A percentile compares a stretch with the other conserved stretches of the same genome.
Evolutionary conservation across 2,797 vertebrate species (phyloP).

Genomic region (Siniperca scherzeri): DNA sequence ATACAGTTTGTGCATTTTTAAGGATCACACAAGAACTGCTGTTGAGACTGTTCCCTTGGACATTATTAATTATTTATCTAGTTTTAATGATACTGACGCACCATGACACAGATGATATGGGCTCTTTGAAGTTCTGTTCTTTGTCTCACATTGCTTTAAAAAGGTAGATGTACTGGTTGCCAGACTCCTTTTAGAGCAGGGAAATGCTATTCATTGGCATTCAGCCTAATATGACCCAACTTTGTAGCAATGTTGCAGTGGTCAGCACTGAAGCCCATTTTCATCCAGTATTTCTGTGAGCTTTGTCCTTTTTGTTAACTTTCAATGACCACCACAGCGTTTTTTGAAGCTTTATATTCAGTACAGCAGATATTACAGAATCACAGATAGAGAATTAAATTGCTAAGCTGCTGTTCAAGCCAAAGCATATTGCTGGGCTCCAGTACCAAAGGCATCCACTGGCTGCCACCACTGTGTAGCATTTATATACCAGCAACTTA

Average conservation of each 20-base stretch:
- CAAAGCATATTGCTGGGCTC: slow-evolving; percentile 13
- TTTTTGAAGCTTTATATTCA: background rate
- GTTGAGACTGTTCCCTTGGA: background rate
- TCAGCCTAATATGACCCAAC: background rate
- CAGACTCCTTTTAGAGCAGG: background rate
- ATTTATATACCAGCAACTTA: slow-evolving; percentile 1
- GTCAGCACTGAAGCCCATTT: rapidly evolving
- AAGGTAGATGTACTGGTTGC: background rate
- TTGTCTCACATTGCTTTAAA: too few species aligned
- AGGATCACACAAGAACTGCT: background rate
- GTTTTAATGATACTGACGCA: background rate
- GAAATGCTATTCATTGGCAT: background rate
- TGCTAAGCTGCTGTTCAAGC: background rate
- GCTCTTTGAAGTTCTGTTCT: background rate
- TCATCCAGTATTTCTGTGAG: background rate
- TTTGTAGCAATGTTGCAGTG: background rate
- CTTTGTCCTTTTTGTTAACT: background rate
- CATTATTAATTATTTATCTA: rapidly evolving
- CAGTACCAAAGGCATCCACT: slow-evolving; percentile 14
- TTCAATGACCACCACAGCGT: background rate
- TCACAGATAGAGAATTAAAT: background rate
- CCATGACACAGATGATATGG: background rate
- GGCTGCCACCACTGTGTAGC: background rate
- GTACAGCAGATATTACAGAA: background rate
- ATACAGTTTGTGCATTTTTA: background rate